Percentiles rank a stretch among this genome's conserved stretches.
These are phyloP conservation scores for Eudasyphora cyanicolor DNA, from an alignment of 2,888 invertebrate species.

Conservation along the genomic window DNA sequence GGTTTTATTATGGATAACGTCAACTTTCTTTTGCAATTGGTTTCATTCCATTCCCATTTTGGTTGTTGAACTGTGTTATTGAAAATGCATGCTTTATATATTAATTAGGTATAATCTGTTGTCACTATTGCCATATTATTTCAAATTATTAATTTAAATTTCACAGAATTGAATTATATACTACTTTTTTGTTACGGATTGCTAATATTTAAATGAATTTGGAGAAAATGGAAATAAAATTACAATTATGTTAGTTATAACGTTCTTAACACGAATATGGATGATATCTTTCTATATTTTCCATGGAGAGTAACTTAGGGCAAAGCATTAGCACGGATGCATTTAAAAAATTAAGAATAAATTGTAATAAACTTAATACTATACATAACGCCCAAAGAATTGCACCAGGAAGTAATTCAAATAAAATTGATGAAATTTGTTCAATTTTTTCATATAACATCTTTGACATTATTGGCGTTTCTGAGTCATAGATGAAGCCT, in stretches of 20 bases:
- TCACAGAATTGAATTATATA: too few species aligned
- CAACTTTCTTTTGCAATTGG: too few species aligned
- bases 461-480: neutral
- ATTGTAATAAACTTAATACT: neutral
- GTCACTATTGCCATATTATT: neutral
- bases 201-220: too few species aligned
- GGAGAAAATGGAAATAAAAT: too few species aligned
- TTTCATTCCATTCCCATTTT: too few species aligned
- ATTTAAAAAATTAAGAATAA: neutral
- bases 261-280: neutral
- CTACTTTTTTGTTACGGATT: too few species aligned
- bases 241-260: too few species aligned
- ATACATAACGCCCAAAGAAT: slow-evolving; percentile 17
- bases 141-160: too few species aligned
- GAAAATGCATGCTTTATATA: neutral
- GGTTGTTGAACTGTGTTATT: too few species aligned
- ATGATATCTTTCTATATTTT: neutral
- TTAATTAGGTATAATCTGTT: neutral
- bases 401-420: neutral
- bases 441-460: neutral
- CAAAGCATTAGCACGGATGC: neutral
- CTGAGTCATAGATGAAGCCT: neutral
- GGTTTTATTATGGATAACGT: too few species aligned
- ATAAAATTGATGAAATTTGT: slow-evolving; percentile 4
- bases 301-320: neutral